phyloP scores from a whole-genome alignment of 2,888 invertebrate species.

The Carabus problematicus region DNA sequence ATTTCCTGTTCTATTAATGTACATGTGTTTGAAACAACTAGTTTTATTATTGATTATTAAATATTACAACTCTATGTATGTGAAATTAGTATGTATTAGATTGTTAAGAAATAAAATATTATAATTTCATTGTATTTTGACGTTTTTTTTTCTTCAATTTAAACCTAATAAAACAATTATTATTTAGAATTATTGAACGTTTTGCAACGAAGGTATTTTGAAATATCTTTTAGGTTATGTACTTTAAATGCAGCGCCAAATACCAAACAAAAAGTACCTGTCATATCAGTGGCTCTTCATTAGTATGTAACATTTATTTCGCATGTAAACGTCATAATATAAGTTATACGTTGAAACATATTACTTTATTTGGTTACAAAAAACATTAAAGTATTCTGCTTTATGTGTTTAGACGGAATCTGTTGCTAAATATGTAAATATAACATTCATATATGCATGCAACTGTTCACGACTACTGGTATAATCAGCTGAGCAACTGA shows the following conservation, averaged over 20 bases:
- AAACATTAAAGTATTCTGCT: neutral
- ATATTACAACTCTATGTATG: neutral
- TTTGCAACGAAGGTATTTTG: neutral
- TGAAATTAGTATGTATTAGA: slow-evolving; percentile 1
- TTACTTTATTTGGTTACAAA: too few relatives aligned
- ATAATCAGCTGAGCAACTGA: slow-evolving; percentile 33
- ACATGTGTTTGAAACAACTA: too few relatives aligned
- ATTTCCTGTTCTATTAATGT: neutral
- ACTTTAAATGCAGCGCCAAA: neutral
- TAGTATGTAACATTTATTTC: neutral
- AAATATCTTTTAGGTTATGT: slow-evolving; percentile 1
- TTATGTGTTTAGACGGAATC: neutral
- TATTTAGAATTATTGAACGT: neutral
- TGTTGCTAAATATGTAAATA: neutral
- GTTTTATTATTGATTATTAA: too few relatives aligned
- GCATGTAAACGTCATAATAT: too few relatives aligned
- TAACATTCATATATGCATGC: neutral
- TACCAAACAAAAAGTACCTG: neutral
- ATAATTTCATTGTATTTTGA: slow-evolving; percentile 1
- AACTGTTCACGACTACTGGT: slow-evolving; percentile 19
- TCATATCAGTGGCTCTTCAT: neutral
- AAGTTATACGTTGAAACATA: too few relatives aligned
- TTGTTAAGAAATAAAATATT: slow-evolving; percentile 7
- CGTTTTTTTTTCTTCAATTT: too few relatives aligned
- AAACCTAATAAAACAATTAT: too few relatives aligned